phyloP scores from a whole-genome alignment of 2,797 vertebrate species.

The Brachyalestes nurse region DNA sequence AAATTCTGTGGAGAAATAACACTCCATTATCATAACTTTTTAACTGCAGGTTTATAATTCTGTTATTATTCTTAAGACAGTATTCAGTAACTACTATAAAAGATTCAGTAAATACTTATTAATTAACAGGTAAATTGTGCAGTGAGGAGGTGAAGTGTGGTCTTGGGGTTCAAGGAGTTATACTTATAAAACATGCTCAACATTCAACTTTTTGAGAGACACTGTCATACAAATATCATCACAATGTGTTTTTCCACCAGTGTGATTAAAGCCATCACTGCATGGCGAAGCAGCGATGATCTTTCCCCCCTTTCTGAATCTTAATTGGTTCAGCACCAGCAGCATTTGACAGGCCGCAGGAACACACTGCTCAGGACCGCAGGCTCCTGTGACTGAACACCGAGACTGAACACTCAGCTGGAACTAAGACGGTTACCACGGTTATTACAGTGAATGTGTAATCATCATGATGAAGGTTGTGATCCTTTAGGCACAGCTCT shows the following conservation, averaged over 20 bases:
- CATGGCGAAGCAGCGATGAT: background rate
- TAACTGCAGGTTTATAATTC: background rate
- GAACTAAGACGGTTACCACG: constrained; percentile 42
- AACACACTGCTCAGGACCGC: constrained; percentile 56
- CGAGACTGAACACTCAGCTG: constrained; percentile 35
- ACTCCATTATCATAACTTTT: constrained; percentile 69
- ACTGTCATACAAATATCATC: background rate
- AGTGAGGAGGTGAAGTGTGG: background rate
- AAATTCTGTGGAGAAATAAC: background rate
- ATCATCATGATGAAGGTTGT: constrained; percentile 39
- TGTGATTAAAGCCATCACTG: background rate
- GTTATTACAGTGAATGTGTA: constrained; percentile 44
- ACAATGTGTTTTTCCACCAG: background rate
- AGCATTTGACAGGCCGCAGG: constrained; percentile 21
- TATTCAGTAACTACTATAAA: too few species aligned
- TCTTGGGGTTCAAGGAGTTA: background rate
- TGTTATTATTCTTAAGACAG: too few species aligned
- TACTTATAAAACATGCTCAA: background rate
- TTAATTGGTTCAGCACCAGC: constrained; percentile 40
- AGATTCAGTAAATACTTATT: background rate
- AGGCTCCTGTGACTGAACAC: constrained; percentile 27
- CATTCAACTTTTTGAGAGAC: too few species aligned
- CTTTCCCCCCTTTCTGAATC: constrained; percentile 21
- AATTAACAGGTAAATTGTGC: background rate
- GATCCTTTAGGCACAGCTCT: constrained; percentile 29